Conservation (phyloP, 2,113 vertebrate species). For the Crotalus tigris region DNA sequence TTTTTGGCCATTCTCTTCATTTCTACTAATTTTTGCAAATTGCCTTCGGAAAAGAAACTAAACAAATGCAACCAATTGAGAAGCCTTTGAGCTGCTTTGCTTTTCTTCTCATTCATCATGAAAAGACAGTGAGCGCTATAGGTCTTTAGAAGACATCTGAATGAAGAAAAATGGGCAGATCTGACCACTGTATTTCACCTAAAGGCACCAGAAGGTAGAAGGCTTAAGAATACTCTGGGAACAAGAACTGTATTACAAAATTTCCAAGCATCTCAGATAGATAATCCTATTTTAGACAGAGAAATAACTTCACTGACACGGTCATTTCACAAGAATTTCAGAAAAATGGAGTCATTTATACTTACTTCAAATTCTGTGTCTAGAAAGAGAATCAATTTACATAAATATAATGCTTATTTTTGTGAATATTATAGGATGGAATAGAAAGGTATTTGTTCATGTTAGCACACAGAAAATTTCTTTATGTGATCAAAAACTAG, state of each 20-base stretch:
- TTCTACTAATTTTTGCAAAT: background rate
- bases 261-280: background rate
- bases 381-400: background rate
- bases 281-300: background rate
- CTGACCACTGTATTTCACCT: background rate
- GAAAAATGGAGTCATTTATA: background rate
- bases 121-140: background rate
- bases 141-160: background rate
- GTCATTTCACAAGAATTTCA: background rate
- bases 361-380: background rate
- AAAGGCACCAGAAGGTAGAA: background rate
- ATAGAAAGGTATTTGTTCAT: background rate
- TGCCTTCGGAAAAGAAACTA: slow-evolving; percentile 21
- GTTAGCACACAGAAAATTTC: background rate
- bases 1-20: background rate
- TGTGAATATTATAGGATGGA: background rate
- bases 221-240: background rate
- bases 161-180: background rate
- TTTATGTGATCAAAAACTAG: background rate
- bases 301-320: background rate
- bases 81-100: slow-evolving; percentile 9
- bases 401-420: background rate
- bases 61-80: slow-evolving; percentile 21
- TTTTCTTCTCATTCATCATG: background rate
- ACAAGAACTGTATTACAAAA: background rate